Base-by-base conservation (phyloP, 2,888 invertebrate species). In the Acrobasis suavella region DNA sequence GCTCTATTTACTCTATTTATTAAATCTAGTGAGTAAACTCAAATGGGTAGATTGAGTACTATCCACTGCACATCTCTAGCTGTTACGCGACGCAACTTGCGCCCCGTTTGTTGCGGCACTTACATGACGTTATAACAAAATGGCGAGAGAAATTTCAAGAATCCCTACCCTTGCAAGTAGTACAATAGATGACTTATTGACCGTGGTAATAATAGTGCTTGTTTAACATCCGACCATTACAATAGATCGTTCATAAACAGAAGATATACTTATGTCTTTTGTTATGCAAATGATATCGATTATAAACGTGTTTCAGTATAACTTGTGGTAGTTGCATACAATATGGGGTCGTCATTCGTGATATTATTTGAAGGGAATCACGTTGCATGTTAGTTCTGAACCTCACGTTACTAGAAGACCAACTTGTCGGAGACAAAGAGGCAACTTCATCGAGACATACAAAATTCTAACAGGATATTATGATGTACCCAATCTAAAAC, bases 151-250 rank as follows among this genome's bases (percentile, higher is more conserved):
- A 55, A 39, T 16, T 55, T 9, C 8, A 55, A 55, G 16, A 15
- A 55, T 55, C 52, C 22, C 50, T 14, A 15, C 50, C 55, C 39
- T 39, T 55, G 55, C 55, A 55, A 39, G 55, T 39, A 39, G 38
- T 50, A 56, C 56, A 62, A 62, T 62, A 56, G 50, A 56, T 56
- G 55, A 55, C 50, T 56, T 62, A 62, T 62, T 58, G 50, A 62
- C 62, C 50, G 50, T 12, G 22, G 12, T 62, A n/a, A 62, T 58
- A 62, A 58, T 50, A 51, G 50, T 39, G 32, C 50, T 62, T 62
- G 62, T 62, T 42, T 50, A 17, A 58, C 50, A 50, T 62, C 62
- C 62, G 56, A 56, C 9, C 5, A 46, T n/a, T 17, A 56, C 56
- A 56, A 56, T 56, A 42, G 56, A 56, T 16, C 8, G 37, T 52